These are phyloP conservation scores for Macrobrachium rosenbergii DNA, from an alignment of 1,140 invertebrate species.

Conservation along the genomic window DNA sequence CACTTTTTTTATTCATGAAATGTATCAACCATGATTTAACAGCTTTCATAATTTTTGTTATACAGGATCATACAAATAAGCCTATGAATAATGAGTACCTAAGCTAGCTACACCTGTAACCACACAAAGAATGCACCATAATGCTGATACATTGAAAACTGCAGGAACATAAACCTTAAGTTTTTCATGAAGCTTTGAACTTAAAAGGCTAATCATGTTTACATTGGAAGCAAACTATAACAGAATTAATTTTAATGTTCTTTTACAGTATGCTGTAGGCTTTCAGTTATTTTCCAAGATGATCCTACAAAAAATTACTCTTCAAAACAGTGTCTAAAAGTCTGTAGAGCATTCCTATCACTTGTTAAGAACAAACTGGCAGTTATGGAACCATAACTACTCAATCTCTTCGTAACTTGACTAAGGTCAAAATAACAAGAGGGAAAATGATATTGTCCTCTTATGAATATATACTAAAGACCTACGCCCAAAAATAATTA, in stretches of 20 bases:
- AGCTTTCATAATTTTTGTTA: neutral
- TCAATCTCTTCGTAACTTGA: no score
- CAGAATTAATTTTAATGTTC: no score
- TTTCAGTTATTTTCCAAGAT: no score
- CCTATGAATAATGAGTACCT: conserved; percentile 55
- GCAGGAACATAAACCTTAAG: neutral
- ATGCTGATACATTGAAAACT: conserved; percentile 16
- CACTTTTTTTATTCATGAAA: no score
- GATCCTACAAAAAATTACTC: no score
- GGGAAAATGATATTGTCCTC: no score
- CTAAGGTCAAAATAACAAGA: no score
- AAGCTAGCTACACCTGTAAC: conserved; percentile 57
- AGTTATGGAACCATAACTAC: no score
- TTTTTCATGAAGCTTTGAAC: neutral
- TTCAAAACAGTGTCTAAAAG: no score
- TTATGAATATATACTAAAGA: conserved; percentile 7
- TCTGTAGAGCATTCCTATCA: no score
- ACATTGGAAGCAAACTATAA: no score
- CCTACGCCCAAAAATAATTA: conserved; percentile 23
- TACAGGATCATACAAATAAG: conserved; percentile 47
- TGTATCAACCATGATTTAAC: conserved; percentile 4
- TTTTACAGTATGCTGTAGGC: neutral
- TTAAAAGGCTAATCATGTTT: neutral
- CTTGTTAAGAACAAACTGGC: no score
- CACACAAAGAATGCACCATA: conserved; percentile 57